Evolutionary conservation across 2,113 vertebrate genomes (phyloP).

Genomic region (Corvus hawaiiensis): DNA sequence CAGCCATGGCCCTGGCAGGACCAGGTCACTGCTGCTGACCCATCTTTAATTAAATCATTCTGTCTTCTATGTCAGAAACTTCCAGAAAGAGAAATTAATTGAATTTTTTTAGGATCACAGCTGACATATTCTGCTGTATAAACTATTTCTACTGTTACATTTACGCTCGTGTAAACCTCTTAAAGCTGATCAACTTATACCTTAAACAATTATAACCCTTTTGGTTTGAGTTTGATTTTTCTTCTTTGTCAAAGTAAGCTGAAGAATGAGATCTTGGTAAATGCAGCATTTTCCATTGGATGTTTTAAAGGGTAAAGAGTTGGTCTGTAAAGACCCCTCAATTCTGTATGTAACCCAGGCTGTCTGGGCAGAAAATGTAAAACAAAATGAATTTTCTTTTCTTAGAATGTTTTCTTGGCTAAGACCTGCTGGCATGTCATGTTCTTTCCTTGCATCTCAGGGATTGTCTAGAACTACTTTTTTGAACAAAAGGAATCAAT

Average conservation of each 20-base stretch:
- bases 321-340: background rate
- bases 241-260: background rate
- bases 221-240: background rate
- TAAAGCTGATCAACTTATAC: background rate
- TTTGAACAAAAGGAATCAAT: background rate
- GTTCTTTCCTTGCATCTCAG: background rate
- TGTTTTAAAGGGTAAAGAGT: background rate
- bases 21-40: background rate
- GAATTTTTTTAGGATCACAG: background rate
- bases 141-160: background rate
- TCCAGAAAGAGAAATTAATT: background rate
- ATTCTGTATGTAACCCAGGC: background rate
- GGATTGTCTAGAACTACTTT: background rate
- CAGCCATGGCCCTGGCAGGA: background rate
- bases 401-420: background rate
- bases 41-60: background rate
- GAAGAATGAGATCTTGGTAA: background rate
- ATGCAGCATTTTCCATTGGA: background rate
- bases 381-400: background rate
- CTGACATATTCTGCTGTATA: background rate
- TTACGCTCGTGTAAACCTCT: background rate
- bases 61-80: background rate
- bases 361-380: background rate
- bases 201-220: background rate
- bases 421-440: fast-evolving